These are phyloP conservation scores for Tangara arthus DNA, from an alignment of 2,797 vertebrate species.

Conservation along the genomic window DNA sequence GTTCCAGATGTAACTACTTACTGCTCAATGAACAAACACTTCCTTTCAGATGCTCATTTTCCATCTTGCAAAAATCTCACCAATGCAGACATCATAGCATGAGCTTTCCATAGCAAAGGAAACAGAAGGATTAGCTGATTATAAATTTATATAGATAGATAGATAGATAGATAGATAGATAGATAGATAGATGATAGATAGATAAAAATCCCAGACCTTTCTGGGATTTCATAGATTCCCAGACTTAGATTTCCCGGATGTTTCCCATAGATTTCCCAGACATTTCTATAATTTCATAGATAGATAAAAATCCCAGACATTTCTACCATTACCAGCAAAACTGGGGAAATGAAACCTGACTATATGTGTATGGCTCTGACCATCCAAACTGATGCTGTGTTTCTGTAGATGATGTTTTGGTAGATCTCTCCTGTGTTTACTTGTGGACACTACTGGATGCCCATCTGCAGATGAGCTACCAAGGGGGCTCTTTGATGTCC, in stretches of 20 bases:
- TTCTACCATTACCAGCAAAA: neutral
- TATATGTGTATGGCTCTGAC: rapidly evolving
- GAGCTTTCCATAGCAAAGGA: neutral
- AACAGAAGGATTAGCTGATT: neutral
- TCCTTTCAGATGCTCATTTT: neutral
- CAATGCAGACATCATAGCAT: neutral
- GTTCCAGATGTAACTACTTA: neutral
- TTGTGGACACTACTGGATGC: neutral
- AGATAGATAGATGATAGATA: neutral
- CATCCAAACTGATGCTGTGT: neutral
- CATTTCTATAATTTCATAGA: neutral
- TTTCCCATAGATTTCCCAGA: no score
- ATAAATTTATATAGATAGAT: neutral
- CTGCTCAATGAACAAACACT: neutral
- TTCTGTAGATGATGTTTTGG: neutral
- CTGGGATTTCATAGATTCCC: neutral
- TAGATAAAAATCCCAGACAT: neutral
- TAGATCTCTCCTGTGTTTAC: neutral
- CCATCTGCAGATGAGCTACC: neutral
- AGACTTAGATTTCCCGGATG: no score
- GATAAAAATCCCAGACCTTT: neutral
- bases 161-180: neutral
- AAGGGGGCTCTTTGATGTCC: neutral
- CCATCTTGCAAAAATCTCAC: neutral
- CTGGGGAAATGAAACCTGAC: neutral